Evolutionary conservation across 1,140 invertebrate genomes (phyloP), one percentile per base, ranked within the genome.

Genomic region (Solenopsis invicta): DNA sequence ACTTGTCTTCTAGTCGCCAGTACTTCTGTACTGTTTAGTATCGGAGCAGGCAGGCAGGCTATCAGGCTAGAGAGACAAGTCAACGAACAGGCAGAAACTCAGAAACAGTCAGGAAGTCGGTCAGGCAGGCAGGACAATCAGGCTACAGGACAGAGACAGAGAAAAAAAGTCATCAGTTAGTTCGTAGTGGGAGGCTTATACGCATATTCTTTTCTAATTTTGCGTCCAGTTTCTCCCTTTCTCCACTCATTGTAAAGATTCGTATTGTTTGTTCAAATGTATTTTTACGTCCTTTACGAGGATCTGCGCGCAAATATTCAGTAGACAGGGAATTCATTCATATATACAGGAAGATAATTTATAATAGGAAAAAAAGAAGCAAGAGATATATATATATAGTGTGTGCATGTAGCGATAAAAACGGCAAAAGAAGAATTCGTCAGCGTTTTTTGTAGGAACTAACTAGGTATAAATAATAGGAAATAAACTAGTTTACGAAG

Each of bases 1-100:
- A 94, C 94, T 95, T 95, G 95, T 95, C 95, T 94, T 95, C 94
- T 95, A 95, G 94, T 95, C 94, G 91, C 89, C 94, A 95, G 94
- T 95, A 95, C 94, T 92, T 91, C 90, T 92, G 94, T 95, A 94
- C 94, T 94, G 93, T 95, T 95, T 95, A 94, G 94, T 94, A 92
- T 94, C 92, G 94, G 94, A 95, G 94, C 94, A 94, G 94, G 95
- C 95, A 95, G 95, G 93, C 80, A 77, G 80, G 93, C 92, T 93
- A 93, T 92, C 91, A 93, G 94, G 93, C 92, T 94, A 94, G 91
- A 93, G 91, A 94, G 88, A 89, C 90, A 92, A 93, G 92, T 89
- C 91, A 64, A 75, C 80, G 69, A 84, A 61, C 95, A 95, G 94
- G 93, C 80, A 82, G 80, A 74, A 82, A 82, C 67, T 82, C 80